Conservation (phyloP, 2,888 invertebrate genomes). For the Leptogaster cylindrica region DNA sequence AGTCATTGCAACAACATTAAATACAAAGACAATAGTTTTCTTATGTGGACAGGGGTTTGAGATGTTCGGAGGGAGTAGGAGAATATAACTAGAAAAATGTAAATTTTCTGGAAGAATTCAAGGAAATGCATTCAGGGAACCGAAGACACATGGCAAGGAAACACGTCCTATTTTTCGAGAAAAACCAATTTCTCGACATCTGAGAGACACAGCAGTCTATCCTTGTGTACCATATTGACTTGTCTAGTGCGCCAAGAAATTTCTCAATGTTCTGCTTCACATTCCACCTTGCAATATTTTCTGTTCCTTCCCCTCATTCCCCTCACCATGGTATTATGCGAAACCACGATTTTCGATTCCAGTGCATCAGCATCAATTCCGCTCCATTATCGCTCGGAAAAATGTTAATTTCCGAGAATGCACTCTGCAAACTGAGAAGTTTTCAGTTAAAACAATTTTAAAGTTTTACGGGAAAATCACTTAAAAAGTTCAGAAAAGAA, state of each 20-base stretch:
- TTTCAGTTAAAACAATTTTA: conserved; percentile 28
- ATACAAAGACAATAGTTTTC: conserved; percentile 14
- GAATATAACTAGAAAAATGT: conserved; percentile 29
- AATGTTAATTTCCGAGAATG: conserved; percentile 8
- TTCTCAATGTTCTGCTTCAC: conserved; percentile 1
- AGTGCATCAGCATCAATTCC: conserved; percentile 4
- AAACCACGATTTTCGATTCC: not conserved
- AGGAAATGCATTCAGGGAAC: not conserved
- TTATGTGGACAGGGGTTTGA: too few relatives aligned
- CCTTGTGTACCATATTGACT: conserved; percentile 15
- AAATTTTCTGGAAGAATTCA: conserved; percentile 33
- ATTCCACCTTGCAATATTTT: too few relatives aligned
- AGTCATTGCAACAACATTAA: not conserved
- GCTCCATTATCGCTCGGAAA: not conserved
- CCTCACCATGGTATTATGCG: too few relatives aligned
- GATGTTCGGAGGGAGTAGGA: not conserved
- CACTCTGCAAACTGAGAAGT: conserved; percentile 17
- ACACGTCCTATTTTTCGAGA: not conserved
- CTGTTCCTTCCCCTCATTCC: not conserved
- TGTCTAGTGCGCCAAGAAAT: conserved; percentile 7
- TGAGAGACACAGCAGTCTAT: not conserved
- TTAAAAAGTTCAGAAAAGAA: conserved; percentile 26
- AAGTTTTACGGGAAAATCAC: conserved; percentile 21
- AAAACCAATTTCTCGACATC: conserved; percentile 4
- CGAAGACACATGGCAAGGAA: not conserved